These are phyloP conservation scores for Crocallis elinguaria DNA, from an alignment of 2,888 invertebrate species.

Conservation along the genomic window DNA sequence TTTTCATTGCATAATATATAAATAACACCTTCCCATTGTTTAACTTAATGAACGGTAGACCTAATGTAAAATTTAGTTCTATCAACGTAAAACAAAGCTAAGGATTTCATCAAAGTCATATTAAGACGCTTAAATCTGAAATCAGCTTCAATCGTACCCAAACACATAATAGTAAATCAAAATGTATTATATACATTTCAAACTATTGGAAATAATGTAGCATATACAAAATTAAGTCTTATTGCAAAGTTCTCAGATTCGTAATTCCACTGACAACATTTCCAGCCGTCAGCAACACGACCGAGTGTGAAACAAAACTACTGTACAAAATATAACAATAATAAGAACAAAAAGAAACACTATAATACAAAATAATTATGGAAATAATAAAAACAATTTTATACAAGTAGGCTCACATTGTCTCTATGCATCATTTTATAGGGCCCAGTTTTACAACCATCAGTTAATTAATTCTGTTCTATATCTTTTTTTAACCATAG, in stretches of 20 bases:
- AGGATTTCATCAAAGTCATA: slow-evolving; percentile 34
- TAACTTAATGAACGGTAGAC: slow-evolving; percentile 11
- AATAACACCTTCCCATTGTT: background rate
- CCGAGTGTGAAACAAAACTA: slow-evolving; percentile 70
- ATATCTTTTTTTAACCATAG: background rate
- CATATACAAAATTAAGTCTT: slow-evolving; percentile 60
- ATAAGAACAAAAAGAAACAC: slow-evolving; percentile 63
- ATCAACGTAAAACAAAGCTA: slow-evolving; percentile 48
- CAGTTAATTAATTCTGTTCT: slow-evolving; percentile 3
- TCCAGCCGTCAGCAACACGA: slow-evolving; percentile 38
- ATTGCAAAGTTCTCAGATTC: slow-evolving; percentile 41
- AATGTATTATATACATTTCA: slow-evolving; percentile 61
- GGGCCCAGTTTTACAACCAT: slow-evolving; percentile 43
- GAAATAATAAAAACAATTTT: slow-evolving; percentile 57
- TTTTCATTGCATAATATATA: background rate
- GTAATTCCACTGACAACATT: slow-evolving; percentile 32
- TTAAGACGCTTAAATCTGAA: slow-evolving; percentile 38
- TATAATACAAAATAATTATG: slow-evolving; percentile 70
- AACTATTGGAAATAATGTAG: slow-evolving; percentile 51
- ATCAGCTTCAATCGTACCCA: slow-evolving; percentile 54
- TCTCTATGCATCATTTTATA: slow-evolving; percentile 40
- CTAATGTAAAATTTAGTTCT: slow-evolving; percentile 35
- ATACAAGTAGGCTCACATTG: slow-evolving; percentile 57
- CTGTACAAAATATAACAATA: slow-evolving; percentile 65
- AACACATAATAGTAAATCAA: slow-evolving; percentile 42